Base-by-base conservation (phyloP, 2,888 invertebrate genomes). In the Hydraecia micacea region DNA sequence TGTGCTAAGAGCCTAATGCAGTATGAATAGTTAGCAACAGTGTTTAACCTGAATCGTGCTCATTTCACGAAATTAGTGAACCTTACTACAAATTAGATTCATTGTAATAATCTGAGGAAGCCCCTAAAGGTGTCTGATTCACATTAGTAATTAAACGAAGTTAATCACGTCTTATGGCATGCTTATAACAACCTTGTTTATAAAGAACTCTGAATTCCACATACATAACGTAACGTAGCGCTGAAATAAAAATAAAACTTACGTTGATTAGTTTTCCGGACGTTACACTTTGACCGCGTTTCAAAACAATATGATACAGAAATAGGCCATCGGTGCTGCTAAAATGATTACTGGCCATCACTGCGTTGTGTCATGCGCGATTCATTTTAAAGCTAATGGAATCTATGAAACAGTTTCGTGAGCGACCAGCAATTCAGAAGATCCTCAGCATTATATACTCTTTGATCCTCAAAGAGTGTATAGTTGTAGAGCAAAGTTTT, bases 211-310 rank as follows among this genome's bases (percentile, higher is more conserved):
- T 9, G 67, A 39, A 68, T 76, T 63, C 32, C 49, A 65, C 63
- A 52, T 21, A 65, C 39, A 55, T 25, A 67, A 55, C 49, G 58
- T 65, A 75, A 65, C 55, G 55, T 68, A 39, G 60, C 21, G 39
- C 73, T 78, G 39, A 58, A 86, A 88, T 78, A 83, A 73, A 55
- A 79, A 83, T 65, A 80, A 80, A 87, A 84, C 73, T 78, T 72
- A 52, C 71, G 80, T 73, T 88, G 87, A 87, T 87, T 89, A 78
- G 75, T 79, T 88, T 80, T 80, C 89, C 86, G 89, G 78, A 65
- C 87, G 77, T 78, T 72, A 83, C 71, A 70, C 89, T 83, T 78
- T 87, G 90, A 82, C 85, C 85, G 77, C 65, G 80, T 85, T 90
- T 82, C 73, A 80, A 87, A 85, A 85, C 88, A 85, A 85, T 87